These are phyloP conservation scores for Montipora efflorescens DNA, from an alignment of 64 coral and sea anemone genomes.

Conservation along the genomic window DNA sequence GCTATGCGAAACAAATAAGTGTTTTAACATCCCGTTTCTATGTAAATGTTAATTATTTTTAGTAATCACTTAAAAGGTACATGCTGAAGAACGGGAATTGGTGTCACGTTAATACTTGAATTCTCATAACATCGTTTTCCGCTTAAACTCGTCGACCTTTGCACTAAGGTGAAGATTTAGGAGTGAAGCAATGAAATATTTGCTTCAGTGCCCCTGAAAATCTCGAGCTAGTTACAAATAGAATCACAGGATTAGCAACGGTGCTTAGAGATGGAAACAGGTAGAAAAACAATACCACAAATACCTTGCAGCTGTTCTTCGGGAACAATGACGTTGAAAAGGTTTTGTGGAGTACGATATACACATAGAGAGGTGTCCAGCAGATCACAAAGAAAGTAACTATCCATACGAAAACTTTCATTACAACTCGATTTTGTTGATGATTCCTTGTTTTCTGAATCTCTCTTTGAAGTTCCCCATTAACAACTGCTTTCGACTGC, in stretches of 20 bases:
- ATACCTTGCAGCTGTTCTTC: background rate
- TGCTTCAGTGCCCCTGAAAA: background rate
- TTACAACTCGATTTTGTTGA: background rate
- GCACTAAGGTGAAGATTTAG: background rate
- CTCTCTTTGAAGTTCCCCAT: too few species aligned
- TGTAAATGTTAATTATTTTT: too few species aligned
- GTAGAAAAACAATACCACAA: constrained; percentile 9
- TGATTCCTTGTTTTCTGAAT: background rate
- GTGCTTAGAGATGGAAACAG: background rate
- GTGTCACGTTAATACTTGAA: too few species aligned
- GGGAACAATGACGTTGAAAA: background rate
- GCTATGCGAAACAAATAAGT: too few species aligned
- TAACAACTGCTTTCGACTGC: too few species aligned
- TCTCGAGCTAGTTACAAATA: background rate
- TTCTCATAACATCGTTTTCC: too few species aligned
- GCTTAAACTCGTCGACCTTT: background rate
- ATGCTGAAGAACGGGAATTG: too few species aligned
- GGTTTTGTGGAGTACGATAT: background rate
- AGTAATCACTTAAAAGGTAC: too few species aligned
- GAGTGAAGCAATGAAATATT: background rate
- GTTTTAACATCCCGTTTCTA: too few species aligned
- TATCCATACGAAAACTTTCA: background rate
- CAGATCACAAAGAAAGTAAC: background rate
- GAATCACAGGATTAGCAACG: constrained; percentile 12
- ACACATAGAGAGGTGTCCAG: background rate